A percentile compares a stretch with the other conserved stretches of the same genome.
These are phyloP conservation scores for Papilio machaon DNA, from an alignment of 1,140 invertebrate genomes.

Conservation along the genomic window DNA sequence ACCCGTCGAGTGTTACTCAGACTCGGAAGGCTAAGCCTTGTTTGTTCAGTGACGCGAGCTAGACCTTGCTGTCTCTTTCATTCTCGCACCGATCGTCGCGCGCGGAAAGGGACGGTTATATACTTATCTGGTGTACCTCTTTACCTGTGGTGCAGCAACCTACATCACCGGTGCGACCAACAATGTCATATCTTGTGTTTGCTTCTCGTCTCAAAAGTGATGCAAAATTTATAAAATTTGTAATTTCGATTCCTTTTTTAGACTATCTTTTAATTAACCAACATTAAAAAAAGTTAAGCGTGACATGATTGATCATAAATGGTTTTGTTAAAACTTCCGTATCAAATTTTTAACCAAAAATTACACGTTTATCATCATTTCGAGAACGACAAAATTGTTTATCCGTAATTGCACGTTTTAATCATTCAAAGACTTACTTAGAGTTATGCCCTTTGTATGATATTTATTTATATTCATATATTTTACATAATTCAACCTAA, in stretches of 20 bases:
- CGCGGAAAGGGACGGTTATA: slow-evolving; percentile 54
- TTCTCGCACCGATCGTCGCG: neutral
- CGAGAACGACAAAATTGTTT: too few relatives aligned
- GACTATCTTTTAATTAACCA: neutral
- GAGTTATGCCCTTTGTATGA: neutral
- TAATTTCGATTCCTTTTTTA: slow-evolving; percentile 34
- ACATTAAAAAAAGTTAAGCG: neutral
- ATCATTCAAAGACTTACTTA: too few relatives aligned
- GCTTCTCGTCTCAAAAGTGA: slow-evolving; percentile 64
- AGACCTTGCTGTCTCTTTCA: slow-evolving; percentile 54
- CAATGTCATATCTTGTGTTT: slow-evolving; percentile 75
- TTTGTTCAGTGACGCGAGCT: slow-evolving; percentile 74
- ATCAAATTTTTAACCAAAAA: neutral
- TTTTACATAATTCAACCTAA: neutral
- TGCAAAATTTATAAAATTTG: slow-evolving; percentile 63
- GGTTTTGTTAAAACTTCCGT: neutral
- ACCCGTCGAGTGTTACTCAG: slow-evolving; percentile 69
- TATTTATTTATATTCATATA: neutral
- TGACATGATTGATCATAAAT: neutral
- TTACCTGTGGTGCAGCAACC: slow-evolving; percentile 77
- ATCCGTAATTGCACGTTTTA: too few relatives aligned
- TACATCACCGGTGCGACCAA: slow-evolving; percentile 74
- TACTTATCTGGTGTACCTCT: slow-evolving; percentile 43
- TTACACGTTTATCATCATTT: neutral
- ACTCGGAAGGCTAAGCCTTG: slow-evolving; percentile 77